Conservation (phyloP, 2,113 vertebrate species). For the Gymnogyps californianus region DNA sequence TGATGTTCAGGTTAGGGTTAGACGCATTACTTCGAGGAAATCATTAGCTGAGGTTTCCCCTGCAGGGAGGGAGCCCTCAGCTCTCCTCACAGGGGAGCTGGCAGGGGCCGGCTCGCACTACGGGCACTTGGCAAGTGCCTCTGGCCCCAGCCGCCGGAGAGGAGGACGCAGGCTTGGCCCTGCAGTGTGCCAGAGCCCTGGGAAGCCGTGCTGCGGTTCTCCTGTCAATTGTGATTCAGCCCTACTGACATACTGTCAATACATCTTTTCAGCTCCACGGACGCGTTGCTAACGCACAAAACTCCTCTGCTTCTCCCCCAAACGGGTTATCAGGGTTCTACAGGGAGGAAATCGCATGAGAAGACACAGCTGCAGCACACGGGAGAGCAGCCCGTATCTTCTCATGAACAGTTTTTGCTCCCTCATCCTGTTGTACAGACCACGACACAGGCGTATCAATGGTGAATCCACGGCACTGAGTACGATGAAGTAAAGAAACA, state of each 20-base stretch:
- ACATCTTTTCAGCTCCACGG: not conserved
- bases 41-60: not conserved
- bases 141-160: fast-evolving
- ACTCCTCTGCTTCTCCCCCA: not conserved
- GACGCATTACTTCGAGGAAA: not conserved
- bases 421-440: not conserved
- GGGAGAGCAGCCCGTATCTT: fast-evolving
- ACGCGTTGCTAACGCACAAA: fast-evolving
- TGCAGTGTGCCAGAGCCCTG: fast-evolving
- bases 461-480: not conserved
- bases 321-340: not conserved
- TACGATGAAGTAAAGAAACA: not conserved
- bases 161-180: not conserved
- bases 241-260: not conserved
- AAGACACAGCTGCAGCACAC: fast-evolving
- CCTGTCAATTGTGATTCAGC: not conserved
- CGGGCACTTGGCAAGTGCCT: not conserved
- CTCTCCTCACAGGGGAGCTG: not conserved
- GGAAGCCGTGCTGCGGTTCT: fast-evolving
- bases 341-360: fast-evolving
- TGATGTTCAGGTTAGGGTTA: not conserved
- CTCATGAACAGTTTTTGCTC: not conserved
- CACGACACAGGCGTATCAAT: fast-evolving
- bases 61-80: fast-evolving
- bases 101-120: not conserved